These are phyloP conservation scores for Pongo pygmaeus DNA, from an alignment of 2,113 vertebrate species.

Conservation along the genomic window DNA sequence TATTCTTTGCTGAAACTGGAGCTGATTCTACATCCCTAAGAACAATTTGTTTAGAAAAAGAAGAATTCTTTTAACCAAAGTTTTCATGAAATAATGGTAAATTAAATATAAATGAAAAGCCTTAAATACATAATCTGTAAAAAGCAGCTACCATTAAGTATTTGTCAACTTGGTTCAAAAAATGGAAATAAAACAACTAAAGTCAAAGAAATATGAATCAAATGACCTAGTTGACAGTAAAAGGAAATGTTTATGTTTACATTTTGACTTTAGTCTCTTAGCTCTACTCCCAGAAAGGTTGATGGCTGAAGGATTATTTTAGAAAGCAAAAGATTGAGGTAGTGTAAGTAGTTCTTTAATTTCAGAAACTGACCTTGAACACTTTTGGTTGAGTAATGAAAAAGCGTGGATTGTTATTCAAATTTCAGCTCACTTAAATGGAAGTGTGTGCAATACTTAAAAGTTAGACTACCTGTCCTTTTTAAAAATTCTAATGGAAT, in stretches of 20 bases:
- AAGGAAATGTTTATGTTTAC: neutral
- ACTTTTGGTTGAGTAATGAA: neutral
- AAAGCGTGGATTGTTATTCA: neutral
- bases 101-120: constrained; percentile 45
- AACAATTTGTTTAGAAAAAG: constrained; percentile 20
- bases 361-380: neutral
- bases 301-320: neutral
- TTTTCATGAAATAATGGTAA: neutral
- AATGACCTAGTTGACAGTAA: constrained; percentile 8
- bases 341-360: constrained; percentile 7
- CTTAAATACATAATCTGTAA: constrained; percentile 43
- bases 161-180: constrained; percentile 3
- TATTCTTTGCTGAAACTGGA: neutral
- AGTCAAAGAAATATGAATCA: neutral
- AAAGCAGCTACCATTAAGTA: constrained; percentile 24
- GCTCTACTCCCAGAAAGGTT: neutral
- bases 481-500: neutral
- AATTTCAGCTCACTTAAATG: neutral
- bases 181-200: constrained; percentile 7
- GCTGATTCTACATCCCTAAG: neutral
- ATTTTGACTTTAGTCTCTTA: neutral
- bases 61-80: neutral
- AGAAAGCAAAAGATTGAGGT: neutral
- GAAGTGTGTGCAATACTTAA: neutral
- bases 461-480: neutral